Evolutionary conservation across 2,797 vertebrate genomes (phyloP), one percentile per base, ranked within the genome.

Genomic region (Emydoidea blandingii): DNA sequence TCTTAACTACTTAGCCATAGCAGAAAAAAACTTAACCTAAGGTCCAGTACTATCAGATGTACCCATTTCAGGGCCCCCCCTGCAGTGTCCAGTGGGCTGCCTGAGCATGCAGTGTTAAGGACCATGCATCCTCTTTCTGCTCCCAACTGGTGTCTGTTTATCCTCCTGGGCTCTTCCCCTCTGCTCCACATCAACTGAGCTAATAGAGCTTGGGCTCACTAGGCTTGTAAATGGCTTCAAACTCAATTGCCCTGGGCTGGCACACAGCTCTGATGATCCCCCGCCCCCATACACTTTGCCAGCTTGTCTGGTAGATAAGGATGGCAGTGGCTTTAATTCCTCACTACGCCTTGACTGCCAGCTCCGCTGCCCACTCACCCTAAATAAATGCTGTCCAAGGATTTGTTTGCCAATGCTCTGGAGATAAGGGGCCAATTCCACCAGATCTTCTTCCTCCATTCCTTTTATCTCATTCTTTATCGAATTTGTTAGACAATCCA

Each of bases 291-390:
- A 76, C 62, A 7, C 34, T 31, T 91, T 8, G 2, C 1, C 0
- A 65, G 47, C 85, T 88, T 90, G 90, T 85, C 49, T 16, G 83
- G 57, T 83, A 96, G 95, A 96, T 97, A 96, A 97, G 94, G 87
- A 81, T 25, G 91, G 88, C 90, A 49, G 81, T 11, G 81, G 78
- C 34, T 97, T 95, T 95, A 91, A 95, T 96, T 96, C 91, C 93
- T 94, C 87, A 8, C 89, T 96, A 91, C 6, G 10, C 80, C 87
- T 81, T 54, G 37, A 12, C 95, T 96, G 96, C 97, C 96, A 96
- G 54, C 41, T 76, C 96, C 78, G 34, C 94, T 96, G 94, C 80
- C 91, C 90, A 41, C 81, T 97, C 92, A 49, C 95, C 94, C 97
- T 96, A 91, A 90, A 94, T 92, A 91, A 94, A 93, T 82, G 85